phyloP scores from a whole-genome alignment of 2,797 vertebrate genomes.

The Botia kubotai region DNA sequence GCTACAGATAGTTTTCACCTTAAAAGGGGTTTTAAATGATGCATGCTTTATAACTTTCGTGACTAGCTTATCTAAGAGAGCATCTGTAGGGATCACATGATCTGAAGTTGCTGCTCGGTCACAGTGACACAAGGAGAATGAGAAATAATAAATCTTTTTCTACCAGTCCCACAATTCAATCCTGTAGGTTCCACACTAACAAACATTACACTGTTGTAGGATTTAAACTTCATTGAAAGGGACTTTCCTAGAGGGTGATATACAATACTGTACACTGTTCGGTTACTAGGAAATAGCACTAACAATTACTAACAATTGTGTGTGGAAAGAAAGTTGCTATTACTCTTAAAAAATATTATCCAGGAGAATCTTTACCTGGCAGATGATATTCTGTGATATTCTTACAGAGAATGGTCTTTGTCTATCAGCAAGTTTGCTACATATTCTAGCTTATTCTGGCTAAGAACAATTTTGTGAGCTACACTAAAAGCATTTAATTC shows the following conservation, averaged over 20 bases:
- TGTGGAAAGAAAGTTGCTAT: background rate
- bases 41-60: slow-evolving; percentile 1
- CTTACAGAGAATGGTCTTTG: too few species aligned
- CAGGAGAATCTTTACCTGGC: background rate
- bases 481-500: background rate
- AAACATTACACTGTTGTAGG: background rate
- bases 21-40: background rate
- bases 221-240: background rate
- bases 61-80: too few species aligned
- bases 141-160: background rate
- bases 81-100: background rate
- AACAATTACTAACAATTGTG: background rate
- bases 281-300: slow-evolving; percentile 10
- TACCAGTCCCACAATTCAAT: background rate
- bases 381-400: background rate
- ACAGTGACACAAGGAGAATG: background rate
- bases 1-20: background rate
- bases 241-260: background rate
- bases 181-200: background rate
- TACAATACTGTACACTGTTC: background rate
- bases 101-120: background rate
- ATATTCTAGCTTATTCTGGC: background rate
- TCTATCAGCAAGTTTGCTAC: background rate
- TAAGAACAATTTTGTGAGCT: background rate
- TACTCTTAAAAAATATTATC: background rate